Conservation (phyloP, 2,113 vertebrate species). For the Leuciscus idus region DNA sequence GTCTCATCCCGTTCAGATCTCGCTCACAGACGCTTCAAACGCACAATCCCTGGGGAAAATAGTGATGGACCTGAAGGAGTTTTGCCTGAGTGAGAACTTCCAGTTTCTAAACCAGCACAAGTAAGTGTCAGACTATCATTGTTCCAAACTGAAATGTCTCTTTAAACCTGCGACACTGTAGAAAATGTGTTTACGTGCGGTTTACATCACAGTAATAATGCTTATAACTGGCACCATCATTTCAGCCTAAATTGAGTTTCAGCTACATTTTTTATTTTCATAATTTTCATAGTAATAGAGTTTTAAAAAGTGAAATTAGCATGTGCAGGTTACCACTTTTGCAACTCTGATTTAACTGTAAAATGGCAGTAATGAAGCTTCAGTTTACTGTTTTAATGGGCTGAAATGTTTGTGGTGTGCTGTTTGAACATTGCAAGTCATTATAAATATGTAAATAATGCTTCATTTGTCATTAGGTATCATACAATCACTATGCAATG, state of each 20-base stretch:
- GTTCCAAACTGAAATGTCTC: neutral
- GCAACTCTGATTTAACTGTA: neutral
- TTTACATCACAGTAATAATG: too few relatives aligned
- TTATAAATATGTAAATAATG: neutral
- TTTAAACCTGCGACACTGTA: neutral
- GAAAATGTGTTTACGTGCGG: neutral
- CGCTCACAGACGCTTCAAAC: neutral
- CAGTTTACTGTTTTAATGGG: neutral
- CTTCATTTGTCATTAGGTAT: neutral
- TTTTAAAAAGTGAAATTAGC: neutral
- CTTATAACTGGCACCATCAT: too few relatives aligned
- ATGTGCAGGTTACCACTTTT: neutral
- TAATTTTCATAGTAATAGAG: neutral
- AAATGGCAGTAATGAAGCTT: neutral
- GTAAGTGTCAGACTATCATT: slow-evolving; percentile 45
- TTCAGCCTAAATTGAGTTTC: too few relatives aligned
- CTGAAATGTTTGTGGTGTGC: neutral
- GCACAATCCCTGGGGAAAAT: neutral
- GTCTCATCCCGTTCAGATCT: neutral
- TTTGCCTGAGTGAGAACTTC: slow-evolving; percentile 58
- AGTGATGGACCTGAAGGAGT: slow-evolving; percentile 63
- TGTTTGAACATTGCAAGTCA: neutral
- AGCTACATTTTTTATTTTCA: too few relatives aligned
- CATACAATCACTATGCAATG: neutral
- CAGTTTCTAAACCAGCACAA: slow-evolving; percentile 59